These are phyloP conservation scores for Volucella inanis DNA, from an alignment of 2,888 invertebrate species.

Conservation along the genomic window DNA sequence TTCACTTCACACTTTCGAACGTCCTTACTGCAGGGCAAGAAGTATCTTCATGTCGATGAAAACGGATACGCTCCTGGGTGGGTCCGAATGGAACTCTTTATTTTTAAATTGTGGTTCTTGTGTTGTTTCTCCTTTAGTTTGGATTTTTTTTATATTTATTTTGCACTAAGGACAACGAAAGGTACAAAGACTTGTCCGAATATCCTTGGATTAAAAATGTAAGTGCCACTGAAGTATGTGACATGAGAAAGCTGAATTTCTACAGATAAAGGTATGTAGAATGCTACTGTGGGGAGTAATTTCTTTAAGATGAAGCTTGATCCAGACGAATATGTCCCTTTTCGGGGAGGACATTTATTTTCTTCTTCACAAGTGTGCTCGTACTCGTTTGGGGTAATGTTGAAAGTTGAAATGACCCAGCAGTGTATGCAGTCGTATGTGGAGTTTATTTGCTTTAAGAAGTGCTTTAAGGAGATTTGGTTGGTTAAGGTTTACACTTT, in stretches of 20 bases:
- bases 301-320: slow-evolving; percentile 4
- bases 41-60: background rate
- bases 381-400: too few species aligned
- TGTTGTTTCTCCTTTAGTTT: slow-evolving; percentile 1
- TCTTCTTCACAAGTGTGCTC: too few species aligned
- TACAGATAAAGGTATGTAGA: slow-evolving; percentile 12
- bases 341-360: background rate
- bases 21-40: background rate
- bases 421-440: too few species aligned
- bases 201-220: slow-evolving; percentile 23
- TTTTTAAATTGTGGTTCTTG: background rate
- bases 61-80: background rate
- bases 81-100: slow-evolving; percentile 14
- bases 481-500: too few species aligned
- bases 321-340: too few species aligned
- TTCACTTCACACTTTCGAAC: slow-evolving; percentile 31
- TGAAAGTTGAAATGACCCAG: background rate
- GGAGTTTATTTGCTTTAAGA: too few species aligned
- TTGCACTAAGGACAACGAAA: slow-evolving; percentile 6
- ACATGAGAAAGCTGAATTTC: background rate
- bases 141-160: slow-evolving; percentile 27
- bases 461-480: too few species aligned
- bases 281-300: slow-evolving; percentile 63
- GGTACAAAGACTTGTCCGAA: slow-evolving; percentile 8
- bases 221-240: slow-evolving; percentile 2